These are phyloP conservation scores for Eupithecia dodoneata DNA, from an alignment of 2,888 invertebrate genomes.

Conservation along the genomic window DNA sequence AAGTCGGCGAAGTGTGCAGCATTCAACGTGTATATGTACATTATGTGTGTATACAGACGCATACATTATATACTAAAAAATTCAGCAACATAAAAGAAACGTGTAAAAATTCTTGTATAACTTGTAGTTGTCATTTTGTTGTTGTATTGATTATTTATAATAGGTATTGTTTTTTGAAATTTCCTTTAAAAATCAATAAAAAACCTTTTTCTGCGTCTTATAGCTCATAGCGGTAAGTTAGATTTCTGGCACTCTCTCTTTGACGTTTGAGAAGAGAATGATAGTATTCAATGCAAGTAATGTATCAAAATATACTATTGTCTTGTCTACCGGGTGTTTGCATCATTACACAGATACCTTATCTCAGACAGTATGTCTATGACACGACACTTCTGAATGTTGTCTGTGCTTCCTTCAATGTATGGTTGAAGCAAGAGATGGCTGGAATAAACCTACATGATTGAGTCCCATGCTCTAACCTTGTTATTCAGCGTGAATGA, in stretches of 20 bases:
- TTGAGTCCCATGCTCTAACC: background rate
- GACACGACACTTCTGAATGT: conserved; percentile 12
- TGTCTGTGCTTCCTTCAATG: conserved; percentile 14
- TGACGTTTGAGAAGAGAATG: background rate
- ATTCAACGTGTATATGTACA: too few relatives aligned
- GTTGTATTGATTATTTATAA: too few relatives aligned
- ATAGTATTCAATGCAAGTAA: background rate
- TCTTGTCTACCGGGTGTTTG: background rate
- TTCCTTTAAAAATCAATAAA: background rate
- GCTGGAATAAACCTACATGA: background rate
- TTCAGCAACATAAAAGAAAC: too few relatives aligned
- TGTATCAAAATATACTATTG: background rate
- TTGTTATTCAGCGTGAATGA: background rate
- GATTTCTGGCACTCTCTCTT: background rate
- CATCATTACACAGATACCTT: background rate
- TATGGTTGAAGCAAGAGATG: conserved; percentile 8
- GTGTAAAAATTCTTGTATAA: too few relatives aligned
- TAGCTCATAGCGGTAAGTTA: background rate
- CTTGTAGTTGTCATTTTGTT: too few relatives aligned
- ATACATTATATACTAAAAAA: too few relatives aligned
- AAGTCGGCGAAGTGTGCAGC: too few relatives aligned
- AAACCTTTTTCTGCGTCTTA: background rate
- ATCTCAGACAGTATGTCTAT: conserved; percentile 5
- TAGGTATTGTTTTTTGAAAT: background rate
- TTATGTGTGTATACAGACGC: too few relatives aligned